Evolutionary conservation across 2,888 invertebrate genomes (phyloP).

Genomic region (Vesta saturnalis): DNA sequence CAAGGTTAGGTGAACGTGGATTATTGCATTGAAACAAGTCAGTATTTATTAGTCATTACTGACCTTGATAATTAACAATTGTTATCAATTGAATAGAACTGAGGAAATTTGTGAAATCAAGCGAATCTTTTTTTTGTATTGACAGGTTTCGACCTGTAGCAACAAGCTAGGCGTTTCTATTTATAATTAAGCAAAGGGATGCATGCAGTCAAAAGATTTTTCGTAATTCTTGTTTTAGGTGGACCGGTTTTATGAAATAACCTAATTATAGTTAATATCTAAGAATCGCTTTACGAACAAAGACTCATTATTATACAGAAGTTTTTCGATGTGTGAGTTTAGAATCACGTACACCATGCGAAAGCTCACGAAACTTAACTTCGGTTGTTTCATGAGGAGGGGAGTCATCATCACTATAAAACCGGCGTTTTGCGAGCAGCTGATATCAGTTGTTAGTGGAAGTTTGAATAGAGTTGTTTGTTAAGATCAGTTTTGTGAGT

Average conservation of each 20-base stretch:
- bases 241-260: constrained; percentile 32
- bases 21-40: constrained; percentile 27
- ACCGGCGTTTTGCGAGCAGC: constrained; percentile 32
- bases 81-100: background rate
- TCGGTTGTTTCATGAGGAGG: constrained; percentile 6
- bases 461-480: constrained; percentile 7
- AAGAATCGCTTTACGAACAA: constrained; percentile 32
- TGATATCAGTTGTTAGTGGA: constrained; percentile 33
- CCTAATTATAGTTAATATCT: constrained; percentile 32
- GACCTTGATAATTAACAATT: background rate
- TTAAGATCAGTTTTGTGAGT: constrained; percentile 16
- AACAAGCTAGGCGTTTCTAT: too few relatives aligned
- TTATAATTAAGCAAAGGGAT: too few relatives aligned
- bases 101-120: background rate
- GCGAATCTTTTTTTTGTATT: background rate
- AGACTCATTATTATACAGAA: constrained; percentile 32
- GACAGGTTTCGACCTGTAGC: background rate
- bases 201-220: too few relatives aligned
- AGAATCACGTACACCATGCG: constrained; percentile 41
- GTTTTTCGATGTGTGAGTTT: constrained; percentile 35
- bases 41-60: constrained; percentile 18
- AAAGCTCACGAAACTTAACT: constrained; percentile 13
- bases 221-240: background rate
- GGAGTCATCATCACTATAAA: constrained; percentile 24
- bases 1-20: constrained; percentile 35